These are phyloP conservation scores for Dufourea novaeangliae DNA, from an alignment of 1,140 invertebrate genomes.

Conservation along the genomic window DNA sequence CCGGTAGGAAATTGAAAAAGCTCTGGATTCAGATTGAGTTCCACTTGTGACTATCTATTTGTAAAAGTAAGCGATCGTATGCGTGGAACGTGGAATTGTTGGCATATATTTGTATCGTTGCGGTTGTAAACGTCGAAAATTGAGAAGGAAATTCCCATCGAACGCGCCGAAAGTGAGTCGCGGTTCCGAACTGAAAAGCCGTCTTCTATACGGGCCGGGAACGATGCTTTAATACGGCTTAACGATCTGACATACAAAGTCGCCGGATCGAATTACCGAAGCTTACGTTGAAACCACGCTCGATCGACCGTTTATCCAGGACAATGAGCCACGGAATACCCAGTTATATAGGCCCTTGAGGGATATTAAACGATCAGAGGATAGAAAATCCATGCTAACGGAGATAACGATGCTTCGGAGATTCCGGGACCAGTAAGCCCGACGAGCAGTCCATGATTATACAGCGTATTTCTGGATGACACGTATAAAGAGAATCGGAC, in stretches of 20 bases:
- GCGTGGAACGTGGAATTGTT: too few relatives aligned
- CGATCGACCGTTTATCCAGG: constrained; percentile 31
- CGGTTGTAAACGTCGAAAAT: not conserved
- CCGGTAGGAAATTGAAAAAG: too few relatives aligned
- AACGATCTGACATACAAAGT: constrained; percentile 37
- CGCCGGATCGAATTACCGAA: constrained; percentile 31
- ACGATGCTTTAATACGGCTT: constrained; percentile 31
- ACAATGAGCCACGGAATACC: constrained; percentile 32
- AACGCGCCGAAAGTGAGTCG: not conserved
- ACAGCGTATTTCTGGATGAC: not conserved
- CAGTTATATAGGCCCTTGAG: constrained; percentile 30
- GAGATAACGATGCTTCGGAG: constrained; percentile 26
- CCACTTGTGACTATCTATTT: too few relatives aligned
- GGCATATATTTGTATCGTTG: not conserved
- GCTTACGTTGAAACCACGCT: constrained; percentile 39
- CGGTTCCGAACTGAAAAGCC: not conserved
- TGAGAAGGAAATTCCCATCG: not conserved
- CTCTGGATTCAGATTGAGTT: too few relatives aligned
- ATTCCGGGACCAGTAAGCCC: not conserved
- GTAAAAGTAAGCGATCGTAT: too few relatives aligned
- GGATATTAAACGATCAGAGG: constrained; percentile 35
- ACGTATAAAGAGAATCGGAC: constrained; percentile 12
- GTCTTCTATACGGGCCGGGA: not conserved
- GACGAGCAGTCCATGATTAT: not conserved
- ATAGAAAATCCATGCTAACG: constrained; percentile 37